Evolutionary conservation across 1,140 invertebrate genomes (phyloP), one percentile per base, ranked within the genome.

Genomic region (Ladona fulva): DNA sequence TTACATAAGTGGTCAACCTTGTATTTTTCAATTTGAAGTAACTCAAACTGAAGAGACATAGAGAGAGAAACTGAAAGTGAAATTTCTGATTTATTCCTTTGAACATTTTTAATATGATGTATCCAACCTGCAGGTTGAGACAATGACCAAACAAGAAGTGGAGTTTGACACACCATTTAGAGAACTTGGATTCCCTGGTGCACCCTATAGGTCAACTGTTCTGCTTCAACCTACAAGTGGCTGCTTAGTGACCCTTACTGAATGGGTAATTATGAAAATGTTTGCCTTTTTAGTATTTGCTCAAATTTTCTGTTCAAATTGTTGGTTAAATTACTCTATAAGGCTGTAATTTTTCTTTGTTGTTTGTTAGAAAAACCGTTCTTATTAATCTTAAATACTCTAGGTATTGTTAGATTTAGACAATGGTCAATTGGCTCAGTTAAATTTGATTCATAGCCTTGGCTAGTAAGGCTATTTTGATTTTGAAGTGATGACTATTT

Each of bases 91-190:
- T n/a, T n/a, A n/a, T n/a, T n/a, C n/a, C n/a, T n/a, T 37, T 37
- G 8, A 37, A 1, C 29, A 37, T 5, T 37, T 37, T 37, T 37
- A 5, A 37, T 37, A 8, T 37, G 29, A 37, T 37, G 29, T 37
- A 37, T 37, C 29, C 29, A 1, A 37, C 29, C 8, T 37, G 19
- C 78, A 90, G 89, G 97, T 99, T 11, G 97, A 98, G 85, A 87
- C 89, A 10, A 94, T 98, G 89, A 99, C 97, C 1, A 99, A 99
- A 85, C 93, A 96, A 83, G 94, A 97, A 85, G 92, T 99, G 42
- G 97, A 99, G 87, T 99, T 99, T 86, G 98, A 99, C 85, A 95
- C 95, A 44, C 98, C 98, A 12, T 99, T 99, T 87, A 90, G 96
- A 87, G 97, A 99, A 81, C 86, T 99, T 24, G 97, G 97, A 77